Base-by-base conservation (phyloP, 2,888 invertebrate genomes). In the Charanyca ferruginea region DNA sequence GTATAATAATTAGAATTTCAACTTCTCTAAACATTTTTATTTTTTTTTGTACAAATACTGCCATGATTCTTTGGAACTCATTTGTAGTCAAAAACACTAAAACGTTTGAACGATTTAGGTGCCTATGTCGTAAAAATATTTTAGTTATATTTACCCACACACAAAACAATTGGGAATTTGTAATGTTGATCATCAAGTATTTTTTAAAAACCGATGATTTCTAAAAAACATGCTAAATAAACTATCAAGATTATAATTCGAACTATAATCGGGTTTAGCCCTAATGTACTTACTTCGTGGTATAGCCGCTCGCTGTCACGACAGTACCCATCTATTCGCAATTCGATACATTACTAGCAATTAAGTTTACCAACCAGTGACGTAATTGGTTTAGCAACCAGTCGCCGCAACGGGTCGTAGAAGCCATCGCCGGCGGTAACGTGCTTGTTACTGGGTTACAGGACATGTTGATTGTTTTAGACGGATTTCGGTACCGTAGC, bases 341-440 rank as follows among this genome's bases (percentile, higher is more conserved):
- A 60, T 66, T 72, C 59, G 51, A 54, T 49, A 63, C 63, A 81
- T 81, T 81, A 80, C 67, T 63, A 68, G 64, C 73, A 79, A 80
- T 80, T 79, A 81, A 18, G 44, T 16, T 42, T 49, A 62, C 66
- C 64, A 76, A 77, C 79, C 68, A 65, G 66, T 66, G 61, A 66
- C 66, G 60, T 79, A 81, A 81, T 81, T 51, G 62, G 35, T 68
- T 81, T 81, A 70, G 71, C 67, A 73, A 81, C 76, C 69, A 52
- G 65, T 72, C 52, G 64, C 74, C 53, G 66, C 68, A 64, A 63
- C 68, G 61, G 42, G 64, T 76, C 76, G 55, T 52, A 51, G 73
- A 38, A 20, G 47, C 68, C 54, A 20, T 54, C 23, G 64, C 64
- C 68, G 63, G 25, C 57, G 72, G 60, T 71, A 71, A 69, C 68